phyloP scores from a whole-genome alignment of 1,140 invertebrate genomes.

The Drosophila suzukii region DNA sequence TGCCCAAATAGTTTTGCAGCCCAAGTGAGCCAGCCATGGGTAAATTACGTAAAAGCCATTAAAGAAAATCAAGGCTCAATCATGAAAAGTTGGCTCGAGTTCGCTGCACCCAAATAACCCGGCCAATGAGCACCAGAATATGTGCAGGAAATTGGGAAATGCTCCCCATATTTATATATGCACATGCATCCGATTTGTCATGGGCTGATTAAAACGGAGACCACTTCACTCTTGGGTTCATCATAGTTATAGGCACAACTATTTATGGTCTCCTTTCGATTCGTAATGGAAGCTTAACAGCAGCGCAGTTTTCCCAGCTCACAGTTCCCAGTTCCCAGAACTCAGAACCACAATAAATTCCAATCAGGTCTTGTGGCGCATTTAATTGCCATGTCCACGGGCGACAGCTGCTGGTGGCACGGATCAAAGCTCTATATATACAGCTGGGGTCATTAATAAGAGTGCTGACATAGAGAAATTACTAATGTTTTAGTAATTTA shows the following conservation, averaged over 20 bases:
- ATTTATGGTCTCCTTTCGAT: constrained; percentile 43
- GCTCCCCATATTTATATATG: neutral
- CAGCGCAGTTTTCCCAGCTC: neutral
- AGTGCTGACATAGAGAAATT: neutral
- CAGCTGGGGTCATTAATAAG: neutral
- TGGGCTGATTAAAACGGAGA: constrained; percentile 48
- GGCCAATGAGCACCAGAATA: neutral
- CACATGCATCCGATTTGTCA: constrained; percentile 11
- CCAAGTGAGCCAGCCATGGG: neutral
- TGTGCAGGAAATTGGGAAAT: constrained; percentile 3
- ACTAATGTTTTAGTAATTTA: too few relatives aligned
- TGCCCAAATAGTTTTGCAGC: neutral
- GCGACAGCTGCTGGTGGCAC: constrained; percentile 15
- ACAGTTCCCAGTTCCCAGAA: neutral
- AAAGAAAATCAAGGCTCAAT: constrained; percentile 11
- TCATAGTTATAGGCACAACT: constrained; percentile 42
- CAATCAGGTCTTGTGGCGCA: constrained; percentile 70
- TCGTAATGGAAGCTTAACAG: constrained; percentile 15
- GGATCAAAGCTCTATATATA: neutral
- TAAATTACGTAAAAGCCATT: constrained; percentile 5
- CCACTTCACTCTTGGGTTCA: constrained; percentile 15
- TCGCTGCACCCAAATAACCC: neutral
- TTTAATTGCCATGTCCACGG: constrained; percentile 59
- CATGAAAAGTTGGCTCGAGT: neutral
- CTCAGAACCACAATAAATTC: constrained; percentile 59